Evolutionary conservation across 2,888 invertebrate genomes (phyloP).

Genomic region (Apomyelois bistriatella): DNA sequence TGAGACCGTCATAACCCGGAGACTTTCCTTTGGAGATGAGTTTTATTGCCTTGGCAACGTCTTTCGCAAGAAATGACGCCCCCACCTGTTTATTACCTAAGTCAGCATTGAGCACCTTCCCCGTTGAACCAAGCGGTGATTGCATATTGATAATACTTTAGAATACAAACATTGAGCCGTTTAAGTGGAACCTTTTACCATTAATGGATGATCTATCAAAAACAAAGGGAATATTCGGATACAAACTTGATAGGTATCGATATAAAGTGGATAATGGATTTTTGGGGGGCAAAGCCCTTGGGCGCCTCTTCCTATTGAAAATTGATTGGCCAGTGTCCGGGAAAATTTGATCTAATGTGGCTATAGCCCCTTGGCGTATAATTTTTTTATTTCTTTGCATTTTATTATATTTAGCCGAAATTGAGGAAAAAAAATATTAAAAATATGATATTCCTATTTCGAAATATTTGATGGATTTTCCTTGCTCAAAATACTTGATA

Average conservation of each 20-base stretch:
- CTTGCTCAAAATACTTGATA: too few species aligned
- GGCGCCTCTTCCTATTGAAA: constrained; percentile 18
- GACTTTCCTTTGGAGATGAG: too few species aligned
- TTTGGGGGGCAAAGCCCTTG: constrained; percentile 14
- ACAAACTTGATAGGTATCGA: constrained; percentile 20
- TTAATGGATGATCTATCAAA: constrained; percentile 25
- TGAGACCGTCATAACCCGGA: too few species aligned
- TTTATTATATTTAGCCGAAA: not conserved
- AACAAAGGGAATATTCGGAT: constrained; percentile 21
- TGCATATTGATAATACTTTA: too few species aligned
- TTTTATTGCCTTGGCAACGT: too few species aligned
- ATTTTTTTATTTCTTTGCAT: not conserved
- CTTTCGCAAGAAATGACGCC: too few species aligned
- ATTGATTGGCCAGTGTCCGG: constrained; percentile 18
- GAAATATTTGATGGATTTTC: too few species aligned
- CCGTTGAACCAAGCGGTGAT: too few species aligned
- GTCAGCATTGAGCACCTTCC: too few species aligned
- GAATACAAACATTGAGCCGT: not conserved
- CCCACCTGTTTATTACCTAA: too few species aligned
- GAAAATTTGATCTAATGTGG: constrained; percentile 6
- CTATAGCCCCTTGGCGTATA: constrained; percentile 3
- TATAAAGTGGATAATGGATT: constrained; percentile 22
- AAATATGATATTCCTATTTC: not conserved
- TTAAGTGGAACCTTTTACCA: constrained; percentile 17
- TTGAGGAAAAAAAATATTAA: not conserved